Conservation (phyloP, 2,113 vertebrate genomes). For the Sinocyclocheilus rhinocerous region DNA sequence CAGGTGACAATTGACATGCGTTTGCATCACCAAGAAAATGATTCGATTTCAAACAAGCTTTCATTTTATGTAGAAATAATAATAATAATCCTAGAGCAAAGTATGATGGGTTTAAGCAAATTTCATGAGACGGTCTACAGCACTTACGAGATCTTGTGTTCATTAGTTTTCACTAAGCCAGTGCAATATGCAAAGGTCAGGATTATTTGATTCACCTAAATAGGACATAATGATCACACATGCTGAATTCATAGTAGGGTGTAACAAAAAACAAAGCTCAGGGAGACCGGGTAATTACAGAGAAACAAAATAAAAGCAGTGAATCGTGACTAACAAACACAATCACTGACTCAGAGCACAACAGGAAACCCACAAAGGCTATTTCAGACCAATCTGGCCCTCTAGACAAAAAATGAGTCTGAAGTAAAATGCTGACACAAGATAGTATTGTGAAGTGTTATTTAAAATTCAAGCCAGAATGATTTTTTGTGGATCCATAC, state of each 20-base stretch:
- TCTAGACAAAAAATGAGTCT: slow-evolving; percentile 3
- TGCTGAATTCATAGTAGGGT: slow-evolving; percentile 33
- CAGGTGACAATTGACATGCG: neutral
- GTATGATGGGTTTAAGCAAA: neutral
- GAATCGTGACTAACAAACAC: slow-evolving; percentile 46
- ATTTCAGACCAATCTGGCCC: slow-evolving; percentile 31
- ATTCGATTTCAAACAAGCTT: neutral
- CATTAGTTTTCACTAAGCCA: slow-evolving; percentile 30
- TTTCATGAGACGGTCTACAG: neutral
- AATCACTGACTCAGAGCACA: slow-evolving; percentile 42
- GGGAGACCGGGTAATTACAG: slow-evolving; percentile 26
- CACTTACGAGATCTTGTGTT: slow-evolving; percentile 15
- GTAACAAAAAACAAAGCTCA: slow-evolving; percentile 19
- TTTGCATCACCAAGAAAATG: neutral
- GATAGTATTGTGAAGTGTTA: slow-evolving; percentile 16
- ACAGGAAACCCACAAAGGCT: slow-evolving; percentile 25
- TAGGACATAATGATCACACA: slow-evolving; percentile 32
- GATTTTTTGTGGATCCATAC: slow-evolving; percentile 15
- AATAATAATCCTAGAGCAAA: slow-evolving; percentile 15
- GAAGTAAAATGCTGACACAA: slow-evolving; percentile 33
- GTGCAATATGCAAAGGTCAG: slow-evolving; percentile 36
- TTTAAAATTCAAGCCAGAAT: slow-evolving; percentile 24
- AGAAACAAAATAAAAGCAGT: slow-evolving; percentile 42
- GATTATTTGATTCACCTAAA: slow-evolving; percentile 43
- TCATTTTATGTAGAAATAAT: neutral